These are phyloP conservation scores for Drosophila yooni DNA, from an alignment of 2,888 invertebrate genomes.

Conservation along the genomic window DNA sequence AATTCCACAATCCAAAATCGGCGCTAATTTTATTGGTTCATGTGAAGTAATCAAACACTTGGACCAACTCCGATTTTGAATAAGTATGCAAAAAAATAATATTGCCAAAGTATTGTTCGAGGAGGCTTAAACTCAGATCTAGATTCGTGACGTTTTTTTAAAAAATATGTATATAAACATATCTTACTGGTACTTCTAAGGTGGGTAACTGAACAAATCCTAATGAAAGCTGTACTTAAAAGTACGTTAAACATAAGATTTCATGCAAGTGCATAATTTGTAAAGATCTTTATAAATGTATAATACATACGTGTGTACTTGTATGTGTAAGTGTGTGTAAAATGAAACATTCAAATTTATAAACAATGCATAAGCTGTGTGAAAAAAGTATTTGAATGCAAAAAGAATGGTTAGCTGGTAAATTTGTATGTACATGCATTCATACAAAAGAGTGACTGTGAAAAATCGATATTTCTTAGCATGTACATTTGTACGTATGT, in stretches of 20 bases:
- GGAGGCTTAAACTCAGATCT: slow-evolving; percentile 29
- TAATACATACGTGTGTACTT: slow-evolving; percentile 4
- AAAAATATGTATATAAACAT: slow-evolving; percentile 49
- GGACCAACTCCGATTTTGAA: slow-evolving; percentile 42
- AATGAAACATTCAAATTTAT: slow-evolving; percentile 6
- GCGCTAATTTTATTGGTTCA: slow-evolving; percentile 12
- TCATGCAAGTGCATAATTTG: slow-evolving; percentile 4
- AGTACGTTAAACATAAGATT: not conserved
- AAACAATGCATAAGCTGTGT: not conserved
- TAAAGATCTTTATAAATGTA: slow-evolving; percentile 5
- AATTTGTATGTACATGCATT: slow-evolving; percentile 15
- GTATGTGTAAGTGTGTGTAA: not conserved
- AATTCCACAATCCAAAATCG: slow-evolving; percentile 17
- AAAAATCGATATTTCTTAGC: slow-evolving; percentile 61
- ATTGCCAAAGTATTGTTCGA: slow-evolving; percentile 50
- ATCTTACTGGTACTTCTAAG: slow-evolving; percentile 43
- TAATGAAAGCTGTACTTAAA: slow-evolving; percentile 2
- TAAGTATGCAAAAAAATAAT: slow-evolving; percentile 54
- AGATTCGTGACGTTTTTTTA: slow-evolving; percentile 25
- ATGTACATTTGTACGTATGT: slow-evolving; percentile 35
- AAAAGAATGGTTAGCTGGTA: not conserved
- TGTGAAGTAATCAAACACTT: slow-evolving; percentile 15
- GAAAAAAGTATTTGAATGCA: not conserved
- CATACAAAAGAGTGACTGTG: slow-evolving; percentile 34
- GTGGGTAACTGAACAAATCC: slow-evolving; percentile 35